Evolutionary conservation across 2,113 vertebrate species (phyloP).

Genomic region (Vireo altiloquus): DNA sequence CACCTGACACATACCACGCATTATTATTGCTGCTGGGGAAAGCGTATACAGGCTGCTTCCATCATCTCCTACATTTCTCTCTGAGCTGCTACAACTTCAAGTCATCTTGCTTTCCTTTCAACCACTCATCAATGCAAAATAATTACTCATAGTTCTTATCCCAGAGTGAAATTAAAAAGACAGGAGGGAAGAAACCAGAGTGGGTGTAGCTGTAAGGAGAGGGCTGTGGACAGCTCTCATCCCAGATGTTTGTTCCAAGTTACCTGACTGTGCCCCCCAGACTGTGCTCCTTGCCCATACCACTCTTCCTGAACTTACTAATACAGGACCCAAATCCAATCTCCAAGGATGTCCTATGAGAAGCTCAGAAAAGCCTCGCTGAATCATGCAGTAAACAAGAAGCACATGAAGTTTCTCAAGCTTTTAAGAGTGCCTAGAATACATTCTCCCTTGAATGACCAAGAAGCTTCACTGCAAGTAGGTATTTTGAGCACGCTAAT

Average conservation of each 20-base stretch:
- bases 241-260: accelerated
- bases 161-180: background rate
- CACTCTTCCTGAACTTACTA: background rate
- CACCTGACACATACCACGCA: background rate
- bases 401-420: background rate
- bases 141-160: background rate
- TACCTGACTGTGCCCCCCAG: background rate
- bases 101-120: background rate
- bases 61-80: background rate
- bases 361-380: background rate
- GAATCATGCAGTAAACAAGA: background rate
- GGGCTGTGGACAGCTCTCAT: background rate
- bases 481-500: conserved; percentile 17
- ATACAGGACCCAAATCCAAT: background rate
- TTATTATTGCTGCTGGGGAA: background rate
- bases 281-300: background rate
- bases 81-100: background rate
- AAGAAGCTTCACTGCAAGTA: background rate
- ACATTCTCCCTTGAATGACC: background rate
- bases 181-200: background rate
- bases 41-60: background rate
- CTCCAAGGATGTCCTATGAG: background rate
- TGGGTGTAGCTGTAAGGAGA: background rate
- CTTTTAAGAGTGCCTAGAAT: background rate
- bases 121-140: background rate